Evolutionary conservation across 2,888 invertebrate species (phyloP), one percentile per base, ranked within the genome.

Genomic region (Seira ritae): DNA sequence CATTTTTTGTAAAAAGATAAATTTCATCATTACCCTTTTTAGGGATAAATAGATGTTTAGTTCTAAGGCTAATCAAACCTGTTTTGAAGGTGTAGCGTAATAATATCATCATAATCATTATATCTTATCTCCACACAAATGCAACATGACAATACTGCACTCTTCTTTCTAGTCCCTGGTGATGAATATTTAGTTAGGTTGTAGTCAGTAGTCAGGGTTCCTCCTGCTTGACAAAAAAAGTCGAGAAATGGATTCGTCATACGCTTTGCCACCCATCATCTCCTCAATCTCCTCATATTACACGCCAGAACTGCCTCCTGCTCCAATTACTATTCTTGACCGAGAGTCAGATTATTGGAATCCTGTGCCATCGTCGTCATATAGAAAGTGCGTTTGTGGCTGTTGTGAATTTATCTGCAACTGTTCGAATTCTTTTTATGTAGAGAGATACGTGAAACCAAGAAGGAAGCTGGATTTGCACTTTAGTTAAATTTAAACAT

Each of bases 331-430:
- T 17, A 79, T 85, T 10, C 42, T 82, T 8, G 85, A 84, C 37
- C 22, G 82, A 69, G 83, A 85, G 19, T 74, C 84, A 65, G 79
- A 86, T 20, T 69, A 68, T 60, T 78, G 62, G 42, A 80, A 86
- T 72, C 74, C 72, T 37, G 15, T 69, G n/a, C 66, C 83, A 66
- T 68, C 66, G 50, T 69, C 66, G 15, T 68, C 60, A 22, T 2
- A 74, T 62, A 73, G 83, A 42, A 85, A 83, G 62, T 88, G 88
- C 79, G 73, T 69, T 67, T 88, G 88, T 78, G 85, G 85, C 66
- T 88, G 88, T 72, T 88, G 88, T 75, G 73, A 81, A 68, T 83
- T 77, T 67, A 84, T 83, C 70, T 88, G 87, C 87, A 86, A 85
- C 67, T 88, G 87, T 87, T 68, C 80, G 31, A 71, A 81, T 70